Percentiles rank a stretch among this genome's conserved stretches.
phyloP scores from a whole-genome alignment of 2,113 vertebrate genomes.

The Corvus cornix region DNA sequence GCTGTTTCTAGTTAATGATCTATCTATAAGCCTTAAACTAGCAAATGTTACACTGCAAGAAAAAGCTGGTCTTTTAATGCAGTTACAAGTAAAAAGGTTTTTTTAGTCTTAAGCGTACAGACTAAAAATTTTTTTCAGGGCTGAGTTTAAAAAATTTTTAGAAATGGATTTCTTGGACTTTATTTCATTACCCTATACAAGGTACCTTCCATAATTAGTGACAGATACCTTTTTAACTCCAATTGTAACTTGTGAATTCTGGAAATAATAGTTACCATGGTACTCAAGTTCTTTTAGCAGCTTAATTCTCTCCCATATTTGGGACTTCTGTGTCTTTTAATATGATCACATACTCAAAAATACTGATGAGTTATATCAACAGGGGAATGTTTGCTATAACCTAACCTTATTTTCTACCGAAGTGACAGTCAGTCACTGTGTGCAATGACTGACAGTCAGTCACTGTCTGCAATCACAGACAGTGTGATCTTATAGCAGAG shows the following conservation, averaged over 20 bases:
- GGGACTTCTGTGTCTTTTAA: neutral
- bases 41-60: neutral
- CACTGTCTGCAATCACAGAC: too few relatives aligned
- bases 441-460: too few relatives aligned
- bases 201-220: neutral
- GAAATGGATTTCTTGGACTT: neutral
- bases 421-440: neutral
- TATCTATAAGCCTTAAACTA: neutral
- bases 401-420: neutral
- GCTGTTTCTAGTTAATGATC: neutral
- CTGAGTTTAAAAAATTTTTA: neutral
- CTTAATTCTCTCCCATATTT: neutral
- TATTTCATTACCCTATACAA: neutral
- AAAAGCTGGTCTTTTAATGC: neutral
- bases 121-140: neutral
- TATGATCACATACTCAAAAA: neutral
- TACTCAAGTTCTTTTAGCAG: neutral
- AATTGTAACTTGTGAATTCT: neutral
- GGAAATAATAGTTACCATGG: conserved; percentile 25
- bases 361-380: neutral
- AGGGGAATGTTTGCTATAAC: neutral
- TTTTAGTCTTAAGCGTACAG: neutral
- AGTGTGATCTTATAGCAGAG: neutral
- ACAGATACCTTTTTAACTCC: neutral
- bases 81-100: neutral